Base-by-base conservation (phyloP, 2,797 vertebrate species). In the Thaleichthys pacificus region DNA sequence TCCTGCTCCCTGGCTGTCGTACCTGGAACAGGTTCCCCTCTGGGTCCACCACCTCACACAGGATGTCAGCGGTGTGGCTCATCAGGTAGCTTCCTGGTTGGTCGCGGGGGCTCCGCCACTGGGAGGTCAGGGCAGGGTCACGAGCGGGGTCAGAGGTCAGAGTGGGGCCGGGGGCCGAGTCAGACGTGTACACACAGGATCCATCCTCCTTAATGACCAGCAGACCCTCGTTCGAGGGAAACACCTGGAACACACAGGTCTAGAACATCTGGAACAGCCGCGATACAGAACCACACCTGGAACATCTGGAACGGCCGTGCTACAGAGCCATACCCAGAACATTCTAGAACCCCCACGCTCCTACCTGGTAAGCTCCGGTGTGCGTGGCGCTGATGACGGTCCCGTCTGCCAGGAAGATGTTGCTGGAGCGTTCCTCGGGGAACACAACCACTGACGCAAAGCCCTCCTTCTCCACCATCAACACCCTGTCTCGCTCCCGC, bases 11-110 rank as follows among this genome's bases (percentile, higher is more conserved):
- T 65, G 21, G 7, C 47, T n/a, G 47, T 72, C 77, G 80, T 76
- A 98, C 97, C 95, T 97, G 93, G 83, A 97, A 98, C 74, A 80
- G 80, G 84, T 95, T 97, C 68, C 96, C 94, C 38, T 94, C 86
- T 0, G 86, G 82, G 86, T 99, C 97, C 35, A 86, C 89, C 49
- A 94, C 61, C 24, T 96, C 92, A 84, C 95, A 98, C 72, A 94
- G 72, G 42, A 94, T 83, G 15, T 78, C 78, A 1, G 86, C 89
- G 14, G 83, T 89, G 71, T 96, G 96, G 69, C 91, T 96, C 94
- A 98, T 94, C 80, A 92, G 42, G 69, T 97, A 99, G 65, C 77
- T 91, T 78, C 93, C 94, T 49, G 80, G 73, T 81, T 84, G 84
- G 17, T 89, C 84, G 54, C 85, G 68, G 70, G 26, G 64, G 61